Evolutionary conservation across 2,888 invertebrate species (phyloP).

Genomic region (Atethmia centrago): DNA sequence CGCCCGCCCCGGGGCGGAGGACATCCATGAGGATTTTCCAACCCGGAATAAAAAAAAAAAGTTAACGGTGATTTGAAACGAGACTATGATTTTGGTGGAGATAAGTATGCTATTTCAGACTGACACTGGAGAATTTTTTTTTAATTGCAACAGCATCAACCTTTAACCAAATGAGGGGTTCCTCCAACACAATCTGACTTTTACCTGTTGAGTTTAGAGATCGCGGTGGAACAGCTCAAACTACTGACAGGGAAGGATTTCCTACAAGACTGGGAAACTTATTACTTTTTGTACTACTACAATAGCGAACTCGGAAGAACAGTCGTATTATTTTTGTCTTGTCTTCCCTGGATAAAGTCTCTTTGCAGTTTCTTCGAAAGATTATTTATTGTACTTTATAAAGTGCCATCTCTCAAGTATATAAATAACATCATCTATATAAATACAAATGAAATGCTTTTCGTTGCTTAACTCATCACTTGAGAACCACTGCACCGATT

Average conservation of each 20-base stretch:
- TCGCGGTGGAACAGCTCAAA: conserved; percentile 7
- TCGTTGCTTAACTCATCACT: no score
- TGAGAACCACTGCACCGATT: no score
- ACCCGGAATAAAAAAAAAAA: not conserved
- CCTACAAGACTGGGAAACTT: conserved; percentile 4
- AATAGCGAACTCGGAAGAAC: not conserved
- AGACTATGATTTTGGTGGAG: not conserved
- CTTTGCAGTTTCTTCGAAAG: not conserved
- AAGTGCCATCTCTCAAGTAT: not conserved
- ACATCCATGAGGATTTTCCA: not conserved
- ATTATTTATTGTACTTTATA: not conserved
- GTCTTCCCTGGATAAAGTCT: not conserved
- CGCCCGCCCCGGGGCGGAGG: not conserved
- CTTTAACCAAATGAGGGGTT: not conserved
- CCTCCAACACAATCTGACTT: not conserved
- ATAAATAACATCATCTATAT: not conserved
- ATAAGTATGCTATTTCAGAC: no score
- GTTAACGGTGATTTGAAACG: not conserved
- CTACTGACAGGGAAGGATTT: conserved; percentile 22
- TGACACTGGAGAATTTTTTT: not conserved
- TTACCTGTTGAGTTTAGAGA: conserved; percentile 43
- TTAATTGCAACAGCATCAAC: no score
- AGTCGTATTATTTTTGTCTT: not conserved
- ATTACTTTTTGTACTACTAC: conserved; percentile 13
- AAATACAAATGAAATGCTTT: no score